A percentile compares a stretch with the other conserved stretches of the same genome.
Conservation (phyloP, 37 sponge, comb jelly and placozoan species). For the Halisarca cf. caerulea region DNA sequence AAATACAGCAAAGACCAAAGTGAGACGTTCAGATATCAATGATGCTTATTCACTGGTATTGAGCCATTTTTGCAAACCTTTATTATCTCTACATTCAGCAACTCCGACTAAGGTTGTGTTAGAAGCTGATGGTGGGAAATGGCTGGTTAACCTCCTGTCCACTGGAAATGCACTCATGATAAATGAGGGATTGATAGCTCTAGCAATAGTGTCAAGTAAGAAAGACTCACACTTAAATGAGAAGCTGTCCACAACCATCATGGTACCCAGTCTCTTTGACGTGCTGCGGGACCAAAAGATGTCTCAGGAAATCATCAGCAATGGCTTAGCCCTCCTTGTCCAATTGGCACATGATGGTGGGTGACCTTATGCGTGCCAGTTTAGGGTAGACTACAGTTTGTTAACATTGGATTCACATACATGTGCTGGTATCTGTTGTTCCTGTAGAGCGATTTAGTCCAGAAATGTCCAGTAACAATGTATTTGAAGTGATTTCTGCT, state of each 20-base stretch:
- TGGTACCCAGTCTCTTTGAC: neutral
- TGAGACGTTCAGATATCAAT: neutral
- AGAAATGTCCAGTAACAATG: no score
- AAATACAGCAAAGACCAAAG: constrained; percentile 45
- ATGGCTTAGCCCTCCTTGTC: neutral
- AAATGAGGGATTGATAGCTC: constrained; percentile 75
- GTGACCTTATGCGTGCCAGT: no score
- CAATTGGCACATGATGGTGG: constrained; percentile 6
- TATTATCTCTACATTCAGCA: no score
- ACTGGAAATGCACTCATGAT: constrained; percentile 43
- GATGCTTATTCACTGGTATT: no score
- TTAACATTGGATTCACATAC: no score
- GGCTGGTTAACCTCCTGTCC: constrained; percentile 45
- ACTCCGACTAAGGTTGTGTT: neutral
- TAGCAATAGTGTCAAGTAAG: neutral
- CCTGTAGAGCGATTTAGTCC: no score
- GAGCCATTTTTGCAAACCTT: neutral
- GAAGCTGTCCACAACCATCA: neutral
- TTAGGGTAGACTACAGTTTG: no score
- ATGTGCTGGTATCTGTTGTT: no score
- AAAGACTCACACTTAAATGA: neutral
- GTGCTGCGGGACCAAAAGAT: neutral
- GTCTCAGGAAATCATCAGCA: neutral
- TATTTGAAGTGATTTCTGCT: no score
- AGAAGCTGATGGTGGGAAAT: constrained; percentile 33